These are phyloP conservation scores for Phenganax marumi DNA, from an alignment of 92 coral and sea anemone genomes.

Conservation along the genomic window DNA sequence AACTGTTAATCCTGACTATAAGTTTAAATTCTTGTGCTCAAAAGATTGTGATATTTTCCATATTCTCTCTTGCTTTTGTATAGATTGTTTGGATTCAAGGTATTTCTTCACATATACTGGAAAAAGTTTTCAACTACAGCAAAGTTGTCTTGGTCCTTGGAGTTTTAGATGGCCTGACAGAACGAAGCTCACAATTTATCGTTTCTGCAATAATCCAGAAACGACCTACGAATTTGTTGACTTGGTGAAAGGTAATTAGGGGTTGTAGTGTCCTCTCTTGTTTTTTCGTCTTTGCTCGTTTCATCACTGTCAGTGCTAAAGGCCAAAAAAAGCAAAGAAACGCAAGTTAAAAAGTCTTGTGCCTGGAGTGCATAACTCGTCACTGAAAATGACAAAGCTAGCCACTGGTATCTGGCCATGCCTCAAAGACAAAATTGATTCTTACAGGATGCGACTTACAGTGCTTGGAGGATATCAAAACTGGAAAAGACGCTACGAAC, in stretches of 20 bases:
- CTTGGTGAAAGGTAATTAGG: background rate
- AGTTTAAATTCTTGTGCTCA: no score
- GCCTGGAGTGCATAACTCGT: no score
- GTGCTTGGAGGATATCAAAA: constrained; percentile 13
- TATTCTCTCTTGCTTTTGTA: background rate
- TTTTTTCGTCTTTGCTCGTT: no score
- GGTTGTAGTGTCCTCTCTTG: no score
- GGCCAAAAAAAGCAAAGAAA: no score
- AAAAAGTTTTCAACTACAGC: background rate
- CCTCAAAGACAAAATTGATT: background rate
- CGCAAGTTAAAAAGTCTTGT: no score
- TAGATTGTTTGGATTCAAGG: constrained; percentile 6
- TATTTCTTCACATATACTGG: constrained; percentile 16
- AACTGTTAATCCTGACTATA: no score
- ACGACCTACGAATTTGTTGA: background rate
- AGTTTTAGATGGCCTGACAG: constrained; percentile 8
- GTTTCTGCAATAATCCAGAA: background rate
- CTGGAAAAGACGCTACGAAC: background rate
- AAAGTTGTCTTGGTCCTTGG: background rate
- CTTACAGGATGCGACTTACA: constrained; percentile 4
- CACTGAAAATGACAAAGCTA: no score
- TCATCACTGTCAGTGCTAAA: no score
- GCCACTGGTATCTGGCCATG: no score
- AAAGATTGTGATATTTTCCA: no score
- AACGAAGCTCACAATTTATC: background rate